Evolutionary conservation across 2,888 invertebrate species (phyloP).

Genomic region (Trissoscelio sp.): DNA sequence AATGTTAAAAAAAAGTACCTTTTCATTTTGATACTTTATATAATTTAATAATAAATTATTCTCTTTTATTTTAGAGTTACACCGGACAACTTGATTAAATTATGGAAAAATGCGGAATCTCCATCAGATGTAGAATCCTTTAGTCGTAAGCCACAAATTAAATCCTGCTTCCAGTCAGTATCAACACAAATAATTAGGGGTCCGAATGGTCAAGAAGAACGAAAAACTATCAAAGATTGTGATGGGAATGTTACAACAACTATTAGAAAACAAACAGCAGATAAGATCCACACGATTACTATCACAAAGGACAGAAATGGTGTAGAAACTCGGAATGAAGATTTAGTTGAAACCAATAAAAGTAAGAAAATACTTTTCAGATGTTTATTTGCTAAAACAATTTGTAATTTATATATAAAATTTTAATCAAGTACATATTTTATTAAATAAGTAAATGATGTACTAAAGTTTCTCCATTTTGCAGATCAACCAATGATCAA

Average conservation of each 20-base stretch:
- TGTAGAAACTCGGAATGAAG: conserved; percentile 77
- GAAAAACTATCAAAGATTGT: conserved; percentile 85
- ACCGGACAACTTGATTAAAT: conserved; percentile 74
- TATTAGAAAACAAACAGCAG: conserved; percentile 82
- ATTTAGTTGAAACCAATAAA: conserved; percentile 78
- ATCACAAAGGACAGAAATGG: conserved; percentile 78
- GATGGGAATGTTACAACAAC: conserved; percentile 86
- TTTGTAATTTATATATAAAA: no score
- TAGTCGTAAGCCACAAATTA: conserved; percentile 76
- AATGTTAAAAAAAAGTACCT: neutral
- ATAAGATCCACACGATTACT: conserved; percentile 78
- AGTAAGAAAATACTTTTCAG: conserved; percentile 71
- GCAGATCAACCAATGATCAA: conserved; percentile 74
- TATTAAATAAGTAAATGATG: no score
- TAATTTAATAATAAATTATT: neutral
- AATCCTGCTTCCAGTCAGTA: conserved; percentile 84
- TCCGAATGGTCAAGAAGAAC: conserved; percentile 86
- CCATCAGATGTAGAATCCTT: conserved; percentile 6
- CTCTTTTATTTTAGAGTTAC: conserved; percentile 72
- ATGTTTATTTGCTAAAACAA: no score
- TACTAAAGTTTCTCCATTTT: conserved; percentile 69
- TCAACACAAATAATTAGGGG: conserved; percentile 84
- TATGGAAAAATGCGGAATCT: conserved; percentile 75
- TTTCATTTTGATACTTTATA: no score
- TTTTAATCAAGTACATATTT: neutral